These are phyloP conservation scores for cat (Felis catus) DNA, from an alignment of 2,113 vertebrate species.

Conservation along the genomic window DNA sequence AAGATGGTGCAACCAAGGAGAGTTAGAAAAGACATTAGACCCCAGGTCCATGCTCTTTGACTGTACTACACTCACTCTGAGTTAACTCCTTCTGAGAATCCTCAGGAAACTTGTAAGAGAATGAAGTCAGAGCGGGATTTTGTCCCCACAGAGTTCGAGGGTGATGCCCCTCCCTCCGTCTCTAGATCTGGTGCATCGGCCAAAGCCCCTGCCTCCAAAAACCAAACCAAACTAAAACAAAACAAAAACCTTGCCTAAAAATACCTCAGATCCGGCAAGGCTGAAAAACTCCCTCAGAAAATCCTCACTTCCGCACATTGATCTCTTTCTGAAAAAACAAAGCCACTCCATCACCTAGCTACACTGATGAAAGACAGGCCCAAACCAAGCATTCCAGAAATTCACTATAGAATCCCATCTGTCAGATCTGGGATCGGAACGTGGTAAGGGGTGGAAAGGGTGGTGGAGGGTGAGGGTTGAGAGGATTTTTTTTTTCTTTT, in stretches of 20 bases:
- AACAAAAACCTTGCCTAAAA: not conserved
- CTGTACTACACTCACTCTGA: not conserved
- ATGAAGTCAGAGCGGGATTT: not conserved
- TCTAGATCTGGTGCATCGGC: not conserved
- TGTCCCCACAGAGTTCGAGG: not conserved
- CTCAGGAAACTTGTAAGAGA: not conserved
- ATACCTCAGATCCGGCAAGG: not conserved
- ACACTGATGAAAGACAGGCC: constrained; percentile 46
- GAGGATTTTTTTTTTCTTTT: not conserved
- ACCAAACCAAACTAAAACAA: not conserved
- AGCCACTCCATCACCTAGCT: not conserved
- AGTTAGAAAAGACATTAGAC: not conserved
- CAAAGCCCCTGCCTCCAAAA: not conserved
- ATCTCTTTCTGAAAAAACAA: constrained; percentile 22
- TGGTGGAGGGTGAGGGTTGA: not conserved
- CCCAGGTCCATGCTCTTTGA: not conserved
- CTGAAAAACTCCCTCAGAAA: constrained; percentile 31
- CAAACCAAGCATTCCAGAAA: constrained; percentile 55
- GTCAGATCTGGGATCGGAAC: constrained; percentile 53
- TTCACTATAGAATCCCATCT: constrained; percentile 46
- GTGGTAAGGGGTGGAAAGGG: not conserved
- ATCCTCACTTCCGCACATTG: not conserved
- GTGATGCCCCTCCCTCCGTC: not conserved
- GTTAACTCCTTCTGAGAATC: not conserved
- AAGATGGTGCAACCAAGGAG: not conserved